These are phyloP conservation scores for Xiphophorus couchianus DNA, from an alignment of 2,113 vertebrate species.

Conservation along the genomic window DNA sequence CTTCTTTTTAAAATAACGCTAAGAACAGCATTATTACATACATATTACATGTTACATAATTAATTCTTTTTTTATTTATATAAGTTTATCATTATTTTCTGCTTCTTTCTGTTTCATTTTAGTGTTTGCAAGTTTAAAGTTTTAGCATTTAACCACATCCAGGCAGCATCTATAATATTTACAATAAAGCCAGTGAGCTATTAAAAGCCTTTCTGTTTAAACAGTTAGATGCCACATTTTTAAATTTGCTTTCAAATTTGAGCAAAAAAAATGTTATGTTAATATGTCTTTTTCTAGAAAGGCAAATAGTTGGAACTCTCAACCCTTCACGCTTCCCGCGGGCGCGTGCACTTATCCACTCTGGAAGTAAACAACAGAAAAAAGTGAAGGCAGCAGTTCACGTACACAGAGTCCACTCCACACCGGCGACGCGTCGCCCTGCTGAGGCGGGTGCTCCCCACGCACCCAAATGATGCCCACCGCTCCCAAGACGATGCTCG, in stretches of 20 bases:
- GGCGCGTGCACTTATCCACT: neutral
- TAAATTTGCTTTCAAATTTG: neutral
- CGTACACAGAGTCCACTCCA: constrained; percentile 99
- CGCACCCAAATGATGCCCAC: constrained; percentile 92
- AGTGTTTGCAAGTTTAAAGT: neutral
- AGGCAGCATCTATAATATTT: neutral
- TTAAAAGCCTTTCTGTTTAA: neutral
- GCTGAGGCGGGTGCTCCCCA: constrained; percentile 87
- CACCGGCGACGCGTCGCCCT: constrained; percentile 98
- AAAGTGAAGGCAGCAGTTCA: constrained; percentile 56
- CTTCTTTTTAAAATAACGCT: too few species aligned
- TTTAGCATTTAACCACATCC: neutral
- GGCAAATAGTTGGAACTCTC: neutral
- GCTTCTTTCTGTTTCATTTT: neutral
- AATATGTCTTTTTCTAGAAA: neutral
- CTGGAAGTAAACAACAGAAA: constrained; percentile 4
- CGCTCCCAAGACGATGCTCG: constrained; percentile 95
- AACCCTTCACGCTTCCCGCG: neutral
- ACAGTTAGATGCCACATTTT: neutral
- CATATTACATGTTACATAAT: too few species aligned
- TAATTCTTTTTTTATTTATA: neutral
- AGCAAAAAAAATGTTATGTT: neutral
- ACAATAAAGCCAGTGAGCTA: neutral
- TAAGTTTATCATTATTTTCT: neutral
- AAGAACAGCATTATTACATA: too few species aligned